Base-by-base conservation (phyloP, 2,797 vertebrate genomes). In the Syncerus caffer region DNA sequence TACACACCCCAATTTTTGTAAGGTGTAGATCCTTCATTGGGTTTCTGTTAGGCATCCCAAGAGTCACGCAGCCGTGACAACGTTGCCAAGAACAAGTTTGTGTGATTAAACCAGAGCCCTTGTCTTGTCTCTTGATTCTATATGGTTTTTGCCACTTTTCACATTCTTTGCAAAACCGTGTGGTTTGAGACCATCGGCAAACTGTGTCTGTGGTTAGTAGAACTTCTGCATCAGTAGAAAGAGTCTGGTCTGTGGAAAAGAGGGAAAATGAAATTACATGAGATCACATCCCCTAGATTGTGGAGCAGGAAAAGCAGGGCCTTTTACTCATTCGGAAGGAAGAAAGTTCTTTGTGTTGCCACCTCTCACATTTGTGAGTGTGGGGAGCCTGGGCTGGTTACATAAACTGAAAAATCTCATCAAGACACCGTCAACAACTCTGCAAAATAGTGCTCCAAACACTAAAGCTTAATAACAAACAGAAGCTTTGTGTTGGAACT, bases 401-500 rank as follows among this genome's bases (percentile, higher is more conserved):
- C 58, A 94, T 58, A 96, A 96, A 95, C 58, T 38, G 86, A 96
- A 58, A 71, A 85, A 96, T 89, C 51, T 95, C 90, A 89, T 79
- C 15, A 96, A 94, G 86, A 29, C 79, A 89, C n/a, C 94, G n/a
- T 86, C 17, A 89, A 71, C 21, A 42, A 42, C 45, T 97, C 58
- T 86, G n/a, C 87, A n/a, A 96, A 96, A 94, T 95, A 97, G 94
- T 97, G 64, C 4, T 67, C 15, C 12, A 94, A 96, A 97, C 31
- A 84, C 57, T 51, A 87, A 51, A 31, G 31, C 86, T 92, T 82
- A 57, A 51, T 95, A 93, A 95, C 5, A 94, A 94, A 76, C 71
- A 76, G 95, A 97, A 83, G 90, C 53, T 53, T 89, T 95, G 91
- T 95, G 86, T 82, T 96, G 95, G 80, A 96, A 57, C 51, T 92